Base-by-base conservation (phyloP, 2,888 invertebrate genomes). In the Sarcophaga caerulescens region DNA sequence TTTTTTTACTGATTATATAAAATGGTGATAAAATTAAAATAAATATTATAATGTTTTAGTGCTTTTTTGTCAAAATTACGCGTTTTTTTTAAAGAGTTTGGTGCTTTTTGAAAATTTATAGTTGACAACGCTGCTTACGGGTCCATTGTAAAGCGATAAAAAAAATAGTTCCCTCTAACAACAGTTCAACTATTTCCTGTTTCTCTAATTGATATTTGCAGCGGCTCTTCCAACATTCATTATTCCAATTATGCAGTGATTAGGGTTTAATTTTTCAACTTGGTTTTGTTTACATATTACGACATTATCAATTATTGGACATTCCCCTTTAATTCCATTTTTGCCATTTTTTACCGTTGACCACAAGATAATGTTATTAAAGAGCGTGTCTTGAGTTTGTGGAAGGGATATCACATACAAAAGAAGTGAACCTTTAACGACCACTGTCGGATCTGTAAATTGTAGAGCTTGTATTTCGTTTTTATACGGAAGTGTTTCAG, bases 371-470 rank as follows among this genome's bases (percentile, higher is more conserved):
- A 87, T 68, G 57, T 84, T 87, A 23, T 87, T 87, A 66, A 80
- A 88, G 8, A 75, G 12, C 14, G 75, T 84, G 4, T 88, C 80
- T 3, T 87, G 77, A 17, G 81, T 85, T 65, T 86, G 76, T 17
- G 84, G 87, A 74, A 87, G 52, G 25, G 84, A 87, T 17, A 88
- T 81, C 45, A 88, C 66, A 21, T 85, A 88, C 12, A 85, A n/a
- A 11, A 88, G 75, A 69, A 86, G 81, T 10, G 79, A 87, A 19
- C 84, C 45, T 81, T 85, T 85, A 17, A 85, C 69, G 2, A 86
- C 66, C 78, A 88, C 81, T 77, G 88, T 81, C 4, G 87, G 87
- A 84, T 88, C 85, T 25, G 88, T 86, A 74, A 71, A 87, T 74
- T 87, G 83, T n/a, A 87, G 81, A 2, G 85, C 83, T 73, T 87